Base-by-base conservation (phyloP, 2,888 invertebrate genomes). In the Polymixis lichenea region DNA sequence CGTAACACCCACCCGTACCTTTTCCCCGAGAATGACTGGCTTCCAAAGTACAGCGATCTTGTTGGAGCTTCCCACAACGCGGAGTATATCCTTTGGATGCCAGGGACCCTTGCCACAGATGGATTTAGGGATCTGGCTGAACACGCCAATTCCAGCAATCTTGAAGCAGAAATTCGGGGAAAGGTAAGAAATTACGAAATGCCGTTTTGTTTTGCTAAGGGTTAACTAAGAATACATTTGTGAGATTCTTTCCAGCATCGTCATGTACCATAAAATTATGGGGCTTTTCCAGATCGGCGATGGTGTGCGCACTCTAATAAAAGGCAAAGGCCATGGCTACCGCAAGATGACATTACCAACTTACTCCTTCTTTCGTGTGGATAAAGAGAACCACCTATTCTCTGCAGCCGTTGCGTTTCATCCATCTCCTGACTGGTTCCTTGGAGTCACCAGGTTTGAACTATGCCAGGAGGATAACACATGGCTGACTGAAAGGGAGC, bases 391-490 rank as follows among this genome's bases (percentile, higher is more conserved):
- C 77, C 96, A 96, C 61, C 84, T 96, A 0, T 85, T 96, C 60
- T 93, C 95, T 0, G 93, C 93, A 4, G 95, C 91, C 0, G 89
- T 95, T 2, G 95, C 91, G 0, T 46, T 96, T 2, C 88, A 91
- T 70, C 96, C 96, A 0, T 95, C 99, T 5, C 99, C 99, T 0
- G 99, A 99, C 94, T 99, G 99, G 99, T 98, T 99, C 74, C 98
- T 99, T 7, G 99, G 99, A 2, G 98, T 99, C 0, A 98, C 98
- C 62, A 98, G 98, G 2, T 96, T 99, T 72, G 98, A 99, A 92
- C 96, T 99, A 8, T 99, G 99, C 88, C 97, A 98, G 72, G 94
- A 96, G 58, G 98, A 99, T 92, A 99, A 99, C 90, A 97, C 98
- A 0, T 99, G 99, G 99, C 97, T 98, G 17, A 97, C 98, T 75